These are phyloP conservation scores for Diarsia mendica DNA, from an alignment of 2,888 invertebrate species.

Conservation along the genomic window DNA sequence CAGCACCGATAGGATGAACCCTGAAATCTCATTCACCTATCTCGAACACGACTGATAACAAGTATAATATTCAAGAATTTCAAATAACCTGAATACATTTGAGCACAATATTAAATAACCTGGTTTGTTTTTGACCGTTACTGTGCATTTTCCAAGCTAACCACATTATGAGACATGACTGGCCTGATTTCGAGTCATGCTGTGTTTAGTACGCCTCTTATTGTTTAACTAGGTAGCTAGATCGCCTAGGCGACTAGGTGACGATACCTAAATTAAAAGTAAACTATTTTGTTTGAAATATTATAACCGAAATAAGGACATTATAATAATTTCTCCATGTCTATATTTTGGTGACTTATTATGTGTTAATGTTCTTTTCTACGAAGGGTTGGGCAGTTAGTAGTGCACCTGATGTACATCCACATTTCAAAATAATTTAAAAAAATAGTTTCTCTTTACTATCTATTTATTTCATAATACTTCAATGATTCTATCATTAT, in stretches of 20 bases:
- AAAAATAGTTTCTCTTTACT: no score
- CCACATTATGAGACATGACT: conserved; percentile 67
- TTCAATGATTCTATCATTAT: no score
- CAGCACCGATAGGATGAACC: no score
- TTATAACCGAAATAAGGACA: no score
- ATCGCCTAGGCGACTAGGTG: background rate
- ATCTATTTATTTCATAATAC: no score
- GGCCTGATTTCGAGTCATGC: conserved; percentile 53
- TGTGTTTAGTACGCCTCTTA: conserved; percentile 25
- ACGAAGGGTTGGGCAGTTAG: no score
- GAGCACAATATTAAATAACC: conserved; percentile 30
- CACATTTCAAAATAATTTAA: no score
- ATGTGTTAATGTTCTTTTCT: no score
- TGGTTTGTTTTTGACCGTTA: conserved; percentile 60
- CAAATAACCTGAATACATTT: conserved; percentile 2
- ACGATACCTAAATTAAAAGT: background rate
- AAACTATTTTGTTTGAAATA: background rate
- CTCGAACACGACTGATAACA: background rate
- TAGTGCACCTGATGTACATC: no score
- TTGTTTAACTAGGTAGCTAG: background rate
- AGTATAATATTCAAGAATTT: background rate
- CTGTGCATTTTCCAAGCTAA: conserved; percentile 61
- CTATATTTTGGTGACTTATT: no score
- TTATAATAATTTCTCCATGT: no score
- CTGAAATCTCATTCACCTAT: background rate